Evolutionary conservation across 2,797 vertebrate genomes (phyloP).

Genomic region (Sparidentex hasta): DNA sequence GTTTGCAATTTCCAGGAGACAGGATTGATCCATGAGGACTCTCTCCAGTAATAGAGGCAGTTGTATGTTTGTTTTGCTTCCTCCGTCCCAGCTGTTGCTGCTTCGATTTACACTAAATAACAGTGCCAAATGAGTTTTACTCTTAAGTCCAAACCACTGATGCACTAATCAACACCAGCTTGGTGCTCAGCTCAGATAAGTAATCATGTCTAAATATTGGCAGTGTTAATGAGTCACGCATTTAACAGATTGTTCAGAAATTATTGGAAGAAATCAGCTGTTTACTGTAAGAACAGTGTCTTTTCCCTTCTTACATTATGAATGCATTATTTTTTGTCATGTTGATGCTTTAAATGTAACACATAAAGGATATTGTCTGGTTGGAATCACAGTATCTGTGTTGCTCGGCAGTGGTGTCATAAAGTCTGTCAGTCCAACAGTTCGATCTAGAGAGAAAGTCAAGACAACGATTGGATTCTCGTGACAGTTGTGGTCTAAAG

Average conservation of each 20-base stretch:
- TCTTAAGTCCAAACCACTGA: slow-evolving; percentile 15
- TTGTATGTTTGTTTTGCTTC: slow-evolving; percentile 14
- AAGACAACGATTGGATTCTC: neutral
- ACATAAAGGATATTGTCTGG: neutral
- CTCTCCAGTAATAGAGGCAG: neutral
- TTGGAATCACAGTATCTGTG: neutral
- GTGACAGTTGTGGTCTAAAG: neutral
- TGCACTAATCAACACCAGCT: slow-evolving; percentile 33
- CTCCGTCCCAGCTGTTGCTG: slow-evolving; percentile 28
- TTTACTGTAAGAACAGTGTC: neutral
- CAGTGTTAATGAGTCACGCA: neutral
- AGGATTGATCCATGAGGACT: slow-evolving; percentile 4
- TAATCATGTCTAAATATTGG: slow-evolving; percentile 5
- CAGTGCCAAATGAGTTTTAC: slow-evolving; percentile 16
- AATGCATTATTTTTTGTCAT: neutral
- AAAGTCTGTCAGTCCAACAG: neutral
- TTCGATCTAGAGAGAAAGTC: neutral
- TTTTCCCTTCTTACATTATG: neutral
- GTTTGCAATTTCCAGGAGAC: slow-evolving; percentile 1
- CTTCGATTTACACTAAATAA: slow-evolving; percentile 34
- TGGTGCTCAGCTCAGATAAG: neutral
- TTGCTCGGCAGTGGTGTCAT: neutral
- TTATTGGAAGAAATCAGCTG: neutral
- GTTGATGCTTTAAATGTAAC: neutral
- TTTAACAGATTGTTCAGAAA: slow-evolving; percentile 10